Evolutionary conservation across 2,797 vertebrate genomes (phyloP).

Genomic region (Channallabes apus): DNA sequence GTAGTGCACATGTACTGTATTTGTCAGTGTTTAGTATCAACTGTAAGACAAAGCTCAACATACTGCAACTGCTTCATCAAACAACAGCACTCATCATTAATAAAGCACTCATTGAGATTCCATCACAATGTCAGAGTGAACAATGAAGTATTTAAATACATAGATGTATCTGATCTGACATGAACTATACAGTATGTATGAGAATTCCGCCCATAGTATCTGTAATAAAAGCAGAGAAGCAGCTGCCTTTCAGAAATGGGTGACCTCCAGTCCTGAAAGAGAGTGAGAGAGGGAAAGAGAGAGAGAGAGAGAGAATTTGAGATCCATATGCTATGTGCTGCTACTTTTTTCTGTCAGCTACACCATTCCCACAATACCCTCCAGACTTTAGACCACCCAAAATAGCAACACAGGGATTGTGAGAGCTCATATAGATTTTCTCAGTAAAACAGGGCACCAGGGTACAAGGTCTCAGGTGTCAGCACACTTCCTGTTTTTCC

Average conservation of each 20-base stretch:
- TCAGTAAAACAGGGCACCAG: conserved; percentile 57
- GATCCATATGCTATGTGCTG: conserved; percentile 16
- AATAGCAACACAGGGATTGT: conserved; percentile 61
- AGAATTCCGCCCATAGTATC: background rate
- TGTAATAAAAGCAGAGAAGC: background rate
- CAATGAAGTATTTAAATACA: background rate
- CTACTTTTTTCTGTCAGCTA: conserved; percentile 21
- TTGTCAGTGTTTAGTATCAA: background rate
- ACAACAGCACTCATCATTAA: background rate
- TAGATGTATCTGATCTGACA: background rate
- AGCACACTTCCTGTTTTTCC: conserved; percentile 58
- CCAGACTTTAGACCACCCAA: conserved; percentile 40
- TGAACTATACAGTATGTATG: too few relatives aligned
- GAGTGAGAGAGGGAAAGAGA: conserved; percentile 3
- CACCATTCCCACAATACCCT: conserved; percentile 44
- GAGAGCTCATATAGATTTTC: conserved; percentile 61
- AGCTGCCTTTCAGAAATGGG: background rate
- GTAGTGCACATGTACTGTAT: background rate
- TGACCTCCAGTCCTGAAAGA: background rate
- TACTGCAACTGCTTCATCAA: background rate
- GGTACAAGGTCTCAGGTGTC: conserved; percentile 59
- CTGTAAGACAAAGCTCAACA: background rate
- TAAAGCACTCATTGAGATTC: too few relatives aligned
- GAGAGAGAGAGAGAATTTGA: background rate
- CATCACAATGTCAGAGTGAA: too few relatives aligned